Base-by-base conservation (phyloP, 2,797 vertebrate genomes). In the Alosa sapidissima region DNA sequence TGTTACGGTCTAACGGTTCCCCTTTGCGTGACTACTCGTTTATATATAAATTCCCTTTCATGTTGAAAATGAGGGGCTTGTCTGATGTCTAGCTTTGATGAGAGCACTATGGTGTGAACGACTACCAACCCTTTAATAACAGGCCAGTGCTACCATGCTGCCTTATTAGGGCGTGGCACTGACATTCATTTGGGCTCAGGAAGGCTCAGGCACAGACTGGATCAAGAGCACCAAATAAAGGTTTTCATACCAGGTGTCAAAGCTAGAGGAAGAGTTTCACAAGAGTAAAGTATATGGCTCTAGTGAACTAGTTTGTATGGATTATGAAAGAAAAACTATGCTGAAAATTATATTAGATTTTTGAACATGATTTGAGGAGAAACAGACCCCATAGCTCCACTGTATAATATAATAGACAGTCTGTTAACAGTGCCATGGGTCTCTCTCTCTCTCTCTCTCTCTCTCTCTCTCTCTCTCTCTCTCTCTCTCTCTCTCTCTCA, bases 61-160 rank as follows among this genome's bases (percentile, higher is more conserved):
- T 81, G 87, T 87, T 90, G 84, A 88, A 89, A 90, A 91, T 86
- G 89, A 87, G 89, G 13, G 16, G 36, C 72, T 89, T 90, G 85
- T 82, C 88, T 83, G 81, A 90, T 78, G 84, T 91, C 84, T 81
- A 49, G 87, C 81, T 84, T 83, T 81, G 54, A 87, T 58, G 49
- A 85, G 87, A 86, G 78, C 85, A 85, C 84, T 86, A 24, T 78
- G 87, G 85, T 81, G 84, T 33, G 58, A 11, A 75, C 54, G 81
- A 48, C 41, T 19, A 19, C 49, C 88, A 47, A 86, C 84, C 88
- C 87, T 62, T 58, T 68, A 88, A 88, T 85, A 85, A 87, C 55
- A 55, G 47, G 55, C 28, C 41, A 45, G 54, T 54, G 55, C 33
- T 9, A 84, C 88, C n/a, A 24, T 51, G 49, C 55, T 60, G 83